Conservation (phyloP, 2,113 vertebrate genomes). For the Lamprologus callipterus region DNA sequence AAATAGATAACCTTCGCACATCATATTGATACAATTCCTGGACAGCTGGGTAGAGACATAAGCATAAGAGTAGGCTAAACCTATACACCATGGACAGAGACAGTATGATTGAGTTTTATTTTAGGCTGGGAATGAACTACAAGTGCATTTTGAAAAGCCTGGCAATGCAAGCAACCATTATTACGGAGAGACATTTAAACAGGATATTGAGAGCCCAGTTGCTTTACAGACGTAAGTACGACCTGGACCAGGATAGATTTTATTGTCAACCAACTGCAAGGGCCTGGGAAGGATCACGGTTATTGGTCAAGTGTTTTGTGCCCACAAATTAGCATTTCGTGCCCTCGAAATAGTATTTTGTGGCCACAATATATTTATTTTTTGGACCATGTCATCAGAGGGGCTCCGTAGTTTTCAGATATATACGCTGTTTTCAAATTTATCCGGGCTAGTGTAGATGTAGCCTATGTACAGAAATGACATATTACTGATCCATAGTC, state of each 20-base stretch:
- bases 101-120: fast-evolving
- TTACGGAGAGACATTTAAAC: neutral
- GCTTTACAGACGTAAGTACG: neutral
- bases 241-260: neutral
- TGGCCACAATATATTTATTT: neutral
- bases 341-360: fast-evolving
- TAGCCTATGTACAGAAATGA: neutral
- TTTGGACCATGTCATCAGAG: neutral
- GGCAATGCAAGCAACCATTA: neutral
- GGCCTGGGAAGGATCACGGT: no score
- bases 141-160: neutral
- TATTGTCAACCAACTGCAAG: neutral
- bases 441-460: neutral
- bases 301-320: fast-evolving
- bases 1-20: fast-evolving
- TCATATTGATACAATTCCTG: neutral
- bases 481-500: neutral
- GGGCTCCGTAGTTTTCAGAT: fast-evolving
- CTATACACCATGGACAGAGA: neutral
- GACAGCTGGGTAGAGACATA: neutral
- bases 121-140: neutral
- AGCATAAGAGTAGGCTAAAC: neutral
- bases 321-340: fast-evolving
- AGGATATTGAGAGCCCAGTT: neutral
- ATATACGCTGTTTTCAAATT: no score